Percentiles rank a stretch among this genome's conserved stretches.
Evolutionary conservation across 2,888 invertebrate species (phyloP).

Genomic region (Platynereis dumerilii): DNA sequence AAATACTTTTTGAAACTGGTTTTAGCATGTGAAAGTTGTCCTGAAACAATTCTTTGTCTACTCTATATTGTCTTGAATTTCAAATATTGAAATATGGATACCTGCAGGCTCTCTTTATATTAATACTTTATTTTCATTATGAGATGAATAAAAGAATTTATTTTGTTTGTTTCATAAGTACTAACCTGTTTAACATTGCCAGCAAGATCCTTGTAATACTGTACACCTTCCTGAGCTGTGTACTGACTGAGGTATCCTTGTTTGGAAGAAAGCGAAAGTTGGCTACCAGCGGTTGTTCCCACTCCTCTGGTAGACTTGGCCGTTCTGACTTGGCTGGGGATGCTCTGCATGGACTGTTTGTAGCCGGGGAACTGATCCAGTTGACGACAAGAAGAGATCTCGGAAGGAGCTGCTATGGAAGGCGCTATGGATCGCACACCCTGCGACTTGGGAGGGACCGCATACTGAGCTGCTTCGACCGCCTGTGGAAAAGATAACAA

Average conservation of each 20-base stretch:
- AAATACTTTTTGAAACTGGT: too few species aligned
- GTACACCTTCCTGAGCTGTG: slow-evolving; percentile 73
- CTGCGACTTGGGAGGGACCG: neutral
- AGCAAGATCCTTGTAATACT: slow-evolving; percentile 91
- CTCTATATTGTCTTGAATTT: too few species aligned
- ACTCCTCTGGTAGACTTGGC: slow-evolving; percentile 9
- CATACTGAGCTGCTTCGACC: too few species aligned
- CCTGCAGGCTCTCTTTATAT: too few species aligned
- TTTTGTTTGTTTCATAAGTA: too few species aligned
- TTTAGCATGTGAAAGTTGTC: too few species aligned
- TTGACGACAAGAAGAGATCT: slow-evolving; percentile 28
- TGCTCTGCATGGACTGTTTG: slow-evolving; percentile 3
- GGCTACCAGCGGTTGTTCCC: slow-evolving; percentile 10
- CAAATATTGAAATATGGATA: too few species aligned
- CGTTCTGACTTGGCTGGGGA: neutral
- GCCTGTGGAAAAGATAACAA: too few species aligned
- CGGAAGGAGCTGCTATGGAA: slow-evolving; percentile 26
- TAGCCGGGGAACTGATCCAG: slow-evolving; percentile 11
- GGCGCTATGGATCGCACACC: neutral
- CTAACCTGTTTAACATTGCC: slow-evolving; percentile 86
- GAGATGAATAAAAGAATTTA: too few species aligned
- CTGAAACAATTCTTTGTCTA: too few species aligned
- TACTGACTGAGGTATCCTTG: slow-evolving; percentile 58
- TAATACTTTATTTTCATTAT: too few species aligned
- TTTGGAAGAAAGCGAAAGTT: neutral